A percentile compares a stretch with the other conserved stretches of the same genome.
Conservation (phyloP, 2,113 vertebrate species). For the Gracilinanus agilis region DNA sequence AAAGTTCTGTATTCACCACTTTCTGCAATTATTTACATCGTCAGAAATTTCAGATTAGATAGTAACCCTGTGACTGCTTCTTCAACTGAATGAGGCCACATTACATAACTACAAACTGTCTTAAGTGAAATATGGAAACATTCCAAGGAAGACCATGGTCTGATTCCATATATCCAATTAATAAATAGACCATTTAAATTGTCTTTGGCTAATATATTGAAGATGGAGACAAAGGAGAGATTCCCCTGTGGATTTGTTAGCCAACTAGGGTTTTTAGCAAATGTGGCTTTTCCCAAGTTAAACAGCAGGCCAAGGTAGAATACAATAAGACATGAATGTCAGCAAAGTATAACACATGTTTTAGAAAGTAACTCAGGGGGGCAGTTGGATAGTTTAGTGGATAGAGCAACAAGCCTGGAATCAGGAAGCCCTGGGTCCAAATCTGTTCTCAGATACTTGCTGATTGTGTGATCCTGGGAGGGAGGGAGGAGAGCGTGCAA, state of each 20-base stretch:
- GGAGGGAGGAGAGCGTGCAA: too few species aligned
- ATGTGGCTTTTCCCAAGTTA: slow-evolving; percentile 11
- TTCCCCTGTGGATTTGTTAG: background rate
- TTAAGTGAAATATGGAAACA: background rate
- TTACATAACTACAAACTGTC: background rate
- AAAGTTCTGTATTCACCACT: slow-evolving; percentile 14
- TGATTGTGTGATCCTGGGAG: too few species aligned
- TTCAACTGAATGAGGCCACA: background rate
- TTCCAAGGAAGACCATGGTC: background rate
- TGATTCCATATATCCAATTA: background rate
- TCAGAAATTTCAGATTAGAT: background rate
- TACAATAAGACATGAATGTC: slow-evolving; percentile 5
- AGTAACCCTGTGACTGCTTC: background rate
- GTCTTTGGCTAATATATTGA: background rate
- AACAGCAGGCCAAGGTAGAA: background rate
- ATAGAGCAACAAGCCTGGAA: too few species aligned
- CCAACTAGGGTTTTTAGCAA: slow-evolving; percentile 12
- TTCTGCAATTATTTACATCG: background rate
- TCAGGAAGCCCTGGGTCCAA: too few species aligned
- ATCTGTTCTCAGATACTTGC: too few species aligned
- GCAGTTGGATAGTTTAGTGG: too few species aligned
- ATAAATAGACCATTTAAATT: background rate
- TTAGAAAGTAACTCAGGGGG: slow-evolving; percentile 42
- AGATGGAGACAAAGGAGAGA: slow-evolving; percentile 58
- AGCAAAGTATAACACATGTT: slow-evolving; percentile 23